phyloP scores from a whole-genome alignment of 1,140 invertebrate genomes.

The Drosophila yakuba region DNA sequence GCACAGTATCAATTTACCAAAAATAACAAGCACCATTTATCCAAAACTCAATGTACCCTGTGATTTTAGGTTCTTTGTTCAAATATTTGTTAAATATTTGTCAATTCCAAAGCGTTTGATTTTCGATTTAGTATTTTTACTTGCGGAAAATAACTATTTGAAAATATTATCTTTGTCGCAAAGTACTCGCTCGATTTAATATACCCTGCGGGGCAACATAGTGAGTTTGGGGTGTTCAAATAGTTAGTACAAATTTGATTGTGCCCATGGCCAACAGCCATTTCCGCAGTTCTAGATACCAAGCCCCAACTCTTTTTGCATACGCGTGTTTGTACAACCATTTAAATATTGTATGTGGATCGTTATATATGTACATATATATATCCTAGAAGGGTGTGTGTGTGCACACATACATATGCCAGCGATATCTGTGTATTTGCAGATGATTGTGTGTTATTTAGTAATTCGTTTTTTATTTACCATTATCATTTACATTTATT shows the following conservation, averaged over 20 bases:
- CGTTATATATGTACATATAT: conserved; percentile 31
- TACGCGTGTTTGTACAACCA: conserved; percentile 42
- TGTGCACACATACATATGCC: not conserved
- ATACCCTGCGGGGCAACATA: conserved; percentile 14
- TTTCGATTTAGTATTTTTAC: not conserved
- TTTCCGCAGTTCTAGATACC: conserved; percentile 38
- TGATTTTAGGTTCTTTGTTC: not conserved
- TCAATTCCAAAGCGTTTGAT: not conserved
- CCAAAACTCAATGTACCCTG: conserved; percentile 10
- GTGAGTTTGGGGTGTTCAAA: conserved; percentile 22
- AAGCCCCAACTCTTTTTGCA: conserved; percentile 10
- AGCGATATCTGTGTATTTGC: conserved; percentile 40
- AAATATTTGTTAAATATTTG: not conserved
- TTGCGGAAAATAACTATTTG: not conserved
- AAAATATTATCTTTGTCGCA: not conserved
- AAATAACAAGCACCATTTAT: conserved; percentile 49
- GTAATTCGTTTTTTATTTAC: conserved; percentile 83
- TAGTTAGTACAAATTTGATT: conserved; percentile 59
- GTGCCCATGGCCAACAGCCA: conserved; percentile 33
- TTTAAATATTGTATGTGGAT: conserved; percentile 29
- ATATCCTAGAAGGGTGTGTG: not conserved
- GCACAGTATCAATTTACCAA: conserved; percentile 74
- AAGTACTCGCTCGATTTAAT: not conserved
- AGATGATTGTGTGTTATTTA: conserved; percentile 77
- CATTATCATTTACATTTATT: conserved; percentile 83